Evolutionary conservation across 2,797 vertebrate species (phyloP), one percentile per base, ranked within the genome.

Genomic region (Pampus argenteus): DNA sequence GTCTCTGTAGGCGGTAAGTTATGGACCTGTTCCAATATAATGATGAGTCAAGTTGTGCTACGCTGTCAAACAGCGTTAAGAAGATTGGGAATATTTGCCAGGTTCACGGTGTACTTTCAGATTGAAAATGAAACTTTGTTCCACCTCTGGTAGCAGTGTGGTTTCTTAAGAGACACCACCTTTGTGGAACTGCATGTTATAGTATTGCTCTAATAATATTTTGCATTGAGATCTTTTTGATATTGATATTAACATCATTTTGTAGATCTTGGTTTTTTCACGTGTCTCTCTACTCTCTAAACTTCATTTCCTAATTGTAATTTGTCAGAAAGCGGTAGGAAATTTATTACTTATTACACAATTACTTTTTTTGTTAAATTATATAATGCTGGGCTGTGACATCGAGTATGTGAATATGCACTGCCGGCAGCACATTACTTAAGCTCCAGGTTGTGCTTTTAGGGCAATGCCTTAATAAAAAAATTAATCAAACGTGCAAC

Each of bases 81-180:
- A 40, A 45, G 25, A 62, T 40, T 55, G 26, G 26, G 25, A 40
- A 74, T 47, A 20, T 4, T n/a, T 18, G 64, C 29, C 26, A 49
- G 13, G 48, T 71, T 66, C 58, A 62, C 8, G 1, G 26, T 71
- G 70, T 77, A 72, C 78, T 72, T 74, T 66, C 56, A 25, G 42
- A 59, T 52, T 52, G 17, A 20, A 58, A 60, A 29, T 65, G 18
- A 28, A 59, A 47, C 17, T 44, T 48, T 49, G 49, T 51, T 75
- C 61, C 31, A 48, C 47, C 15, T 48, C 52, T n/a, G 11, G n/a
- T n/a, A 17, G 18, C 5, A 23, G 20, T 14, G 23, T 31, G 18
- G n/a, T 31, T 29, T 66, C 40, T 63, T 18, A 57, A 44, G 40
- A 54, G 36, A 36, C n/a, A 1, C 5, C 17, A 18, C 45, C 38